Evolutionary conservation across 2,888 invertebrate species (phyloP).

Genomic region (Dilophus febrilis): DNA sequence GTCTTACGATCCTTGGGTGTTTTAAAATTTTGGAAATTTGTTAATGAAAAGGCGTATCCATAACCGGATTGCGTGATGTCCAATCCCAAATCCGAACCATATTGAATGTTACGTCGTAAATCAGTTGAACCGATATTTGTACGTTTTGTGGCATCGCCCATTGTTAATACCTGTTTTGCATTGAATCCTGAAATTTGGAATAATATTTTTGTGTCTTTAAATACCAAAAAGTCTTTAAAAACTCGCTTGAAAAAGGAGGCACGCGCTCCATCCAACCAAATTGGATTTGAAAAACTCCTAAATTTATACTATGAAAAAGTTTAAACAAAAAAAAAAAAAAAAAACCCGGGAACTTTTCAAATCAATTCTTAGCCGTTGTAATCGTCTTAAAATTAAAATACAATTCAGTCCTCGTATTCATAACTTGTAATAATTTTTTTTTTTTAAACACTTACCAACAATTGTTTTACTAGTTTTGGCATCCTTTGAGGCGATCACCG

Average conservation of each 20-base stretch:
- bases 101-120: slow-evolving; percentile 36
- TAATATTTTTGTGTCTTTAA: slow-evolving; percentile 1
- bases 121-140: slow-evolving; percentile 35
- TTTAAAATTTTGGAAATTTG: slow-evolving; percentile 18
- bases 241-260: not conserved
- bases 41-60: slow-evolving; percentile 26
- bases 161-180: slow-evolving; percentile 39
- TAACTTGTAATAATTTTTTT: no score
- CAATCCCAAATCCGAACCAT: slow-evolving; percentile 43
- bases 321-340: no score
- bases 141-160: slow-evolving; percentile 47
- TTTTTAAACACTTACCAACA: slow-evolving; percentile 24
- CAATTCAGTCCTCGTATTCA: no score
- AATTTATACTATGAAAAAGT: no score
- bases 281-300: no score
- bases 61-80: slow-evolving; percentile 38
- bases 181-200: slow-evolving; percentile 34
- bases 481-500: slow-evolving; percentile 27
- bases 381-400: no score
- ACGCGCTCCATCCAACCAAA: no score
- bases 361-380: no score
- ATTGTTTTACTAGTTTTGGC: slow-evolving; percentile 18
- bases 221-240: not conserved
- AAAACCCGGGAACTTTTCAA: no score
- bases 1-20: slow-evolving; percentile 20